Base-by-base conservation (phyloP, 2,888 invertebrate species). In the Trypoxylon attenuatum region DNA sequence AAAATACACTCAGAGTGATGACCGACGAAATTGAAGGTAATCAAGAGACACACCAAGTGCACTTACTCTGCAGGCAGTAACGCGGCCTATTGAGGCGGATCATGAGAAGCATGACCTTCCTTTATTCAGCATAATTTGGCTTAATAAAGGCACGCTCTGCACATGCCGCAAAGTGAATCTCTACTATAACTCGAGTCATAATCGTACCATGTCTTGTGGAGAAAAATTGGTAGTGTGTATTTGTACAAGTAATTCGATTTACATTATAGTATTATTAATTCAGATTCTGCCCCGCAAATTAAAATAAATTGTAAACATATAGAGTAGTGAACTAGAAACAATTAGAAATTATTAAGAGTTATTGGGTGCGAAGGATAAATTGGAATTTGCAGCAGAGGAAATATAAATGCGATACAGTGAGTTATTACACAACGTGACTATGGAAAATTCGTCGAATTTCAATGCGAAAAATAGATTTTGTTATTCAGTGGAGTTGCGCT, bases 81-180 rank as follows among this genome's bases (percentile, higher is more conserved):
- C 65, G 52, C 10, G 23, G 39, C 16, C 66, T 55, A 65, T 67
- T 65, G 59, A 67, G 66, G 66, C 25, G 22, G 54, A 8, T 27
- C 22, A 42, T 41, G 25, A 13, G 46, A 23, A 15, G 16, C 10
- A 16, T 25, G 57, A 59, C 52, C 59, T 67, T 67, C 38, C 67
- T 65, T 65, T 59, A 46, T 59, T 39, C 49, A 10, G 19, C 39
- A 41, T 23, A 19, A 67, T 56, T 56, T 43, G 52, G 6, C 47
- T 21, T 39, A 22, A 29, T 47, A 13, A 47, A 49, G 25, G 13
- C 33, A 8, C 33, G 23, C 13, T 43, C 4, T 3, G 15, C 16
- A 16, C 21, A 58, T 43, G 65, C 22, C 22, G 5, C 38, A 2
- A 54, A 27, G 33, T 43, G 50, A 56, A 65, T 38, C n/a, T n/a